A percentile compares a stretch with the other conserved stretches of the same genome.
phyloP scores from a whole-genome alignment of 1,140 invertebrate species.

The Tetranychus urticae region DNA sequence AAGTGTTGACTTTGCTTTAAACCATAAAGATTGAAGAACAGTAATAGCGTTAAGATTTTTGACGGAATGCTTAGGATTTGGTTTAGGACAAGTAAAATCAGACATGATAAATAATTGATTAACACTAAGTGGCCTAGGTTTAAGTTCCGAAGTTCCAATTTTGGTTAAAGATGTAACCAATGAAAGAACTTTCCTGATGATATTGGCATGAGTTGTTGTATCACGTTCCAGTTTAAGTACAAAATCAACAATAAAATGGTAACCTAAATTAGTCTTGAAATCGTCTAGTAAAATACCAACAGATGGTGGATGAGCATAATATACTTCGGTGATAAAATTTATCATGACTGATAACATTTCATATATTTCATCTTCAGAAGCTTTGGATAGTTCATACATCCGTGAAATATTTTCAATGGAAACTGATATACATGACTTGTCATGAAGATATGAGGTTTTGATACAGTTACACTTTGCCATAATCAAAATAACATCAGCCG shows the following conservation, averaged over 20 bases:
- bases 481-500: constrained; percentile 84
- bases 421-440: constrained; percentile 74
- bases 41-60: constrained; percentile 85
- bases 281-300: constrained; percentile 56
- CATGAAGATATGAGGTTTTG: constrained; percentile 19
- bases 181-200: not conserved
- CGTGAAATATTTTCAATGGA: constrained; percentile 94
- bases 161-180: constrained; percentile 1
- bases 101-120: constrained; percentile 55
- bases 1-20: constrained; percentile 41
- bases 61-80: constrained; percentile 41
- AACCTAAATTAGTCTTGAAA: constrained; percentile 79
- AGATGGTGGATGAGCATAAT: not conserved
- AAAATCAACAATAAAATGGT: constrained; percentile 35
- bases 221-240: constrained; percentile 1
- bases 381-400: constrained; percentile 37
- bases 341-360: constrained; percentile 97
- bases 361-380: constrained; percentile 71
- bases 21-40: constrained; percentile 76
- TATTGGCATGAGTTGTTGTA: not conserved
- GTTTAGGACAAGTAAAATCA: constrained; percentile 69
- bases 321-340: constrained; percentile 74
- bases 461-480: constrained; percentile 30
- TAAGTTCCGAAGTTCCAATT: constrained; percentile 2
- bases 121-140: constrained; percentile 5